Percentiles rank a stretch among this genome's conserved stretches.
phyloP scores from a whole-genome alignment of 2,888 invertebrate genomes.

The Coenonympha glycerion region DNA sequence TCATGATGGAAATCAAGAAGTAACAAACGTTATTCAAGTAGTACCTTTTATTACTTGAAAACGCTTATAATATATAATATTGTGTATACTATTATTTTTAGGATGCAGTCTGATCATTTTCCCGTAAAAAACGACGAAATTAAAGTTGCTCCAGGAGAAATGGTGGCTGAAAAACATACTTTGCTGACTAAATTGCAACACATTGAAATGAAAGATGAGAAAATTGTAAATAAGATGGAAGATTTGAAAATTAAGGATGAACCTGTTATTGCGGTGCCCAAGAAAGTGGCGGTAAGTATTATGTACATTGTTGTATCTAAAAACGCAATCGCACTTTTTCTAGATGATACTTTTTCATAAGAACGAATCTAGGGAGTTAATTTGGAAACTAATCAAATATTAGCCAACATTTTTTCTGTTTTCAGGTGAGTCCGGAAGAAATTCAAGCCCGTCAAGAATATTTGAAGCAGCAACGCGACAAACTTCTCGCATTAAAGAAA shows the following conservation, averaged over 20 bases:
- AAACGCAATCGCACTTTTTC: no score
- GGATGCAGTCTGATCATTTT: conserved; percentile 56
- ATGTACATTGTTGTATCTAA: not conserved
- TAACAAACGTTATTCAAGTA: conserved; percentile 33
- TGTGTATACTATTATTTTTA: conserved; percentile 29
- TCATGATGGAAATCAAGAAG: conserved; percentile 79
- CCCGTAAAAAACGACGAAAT: conserved; percentile 42
- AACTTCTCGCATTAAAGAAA: conserved; percentile 91
- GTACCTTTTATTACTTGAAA: not conserved
- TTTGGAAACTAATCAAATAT: no score
- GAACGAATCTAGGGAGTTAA: no score
- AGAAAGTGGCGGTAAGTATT: conserved; percentile 51
- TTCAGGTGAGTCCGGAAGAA: conserved; percentile 75
- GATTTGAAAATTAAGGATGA: conserved; percentile 34
- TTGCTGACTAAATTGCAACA: conserved; percentile 58
- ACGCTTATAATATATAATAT: no score
- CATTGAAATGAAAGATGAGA: conserved; percentile 55
- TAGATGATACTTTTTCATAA: no score
- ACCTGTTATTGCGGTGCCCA: conserved; percentile 35
- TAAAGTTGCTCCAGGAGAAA: conserved; percentile 54
- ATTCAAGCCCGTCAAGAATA: conserved; percentile 88
- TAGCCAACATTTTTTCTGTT: not conserved
- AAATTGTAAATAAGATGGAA: conserved; percentile 21
- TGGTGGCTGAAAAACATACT: conserved; percentile 62
- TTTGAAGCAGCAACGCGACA: conserved; percentile 91